Evolutionary conservation across 2,797 vertebrate genomes (phyloP).

Genomic region (Emydoidea blandingii): DNA sequence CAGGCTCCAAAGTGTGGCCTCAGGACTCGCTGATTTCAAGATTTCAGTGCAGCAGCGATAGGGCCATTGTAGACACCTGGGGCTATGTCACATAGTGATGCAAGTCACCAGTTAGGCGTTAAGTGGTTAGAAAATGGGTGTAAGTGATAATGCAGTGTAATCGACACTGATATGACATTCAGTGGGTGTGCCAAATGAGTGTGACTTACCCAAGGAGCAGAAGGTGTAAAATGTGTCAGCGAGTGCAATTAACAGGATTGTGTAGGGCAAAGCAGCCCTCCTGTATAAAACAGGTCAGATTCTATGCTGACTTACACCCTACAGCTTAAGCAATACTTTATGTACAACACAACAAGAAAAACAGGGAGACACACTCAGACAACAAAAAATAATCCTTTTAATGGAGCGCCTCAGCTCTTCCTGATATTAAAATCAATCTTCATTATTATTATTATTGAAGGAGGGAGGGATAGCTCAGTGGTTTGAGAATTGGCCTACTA

Average conservation of each 20-base stretch:
- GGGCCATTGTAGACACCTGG: background rate
- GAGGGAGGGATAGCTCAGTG: no score
- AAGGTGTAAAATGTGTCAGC: background rate
- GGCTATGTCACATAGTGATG: background rate
- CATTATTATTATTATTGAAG: conserved; percentile 49
- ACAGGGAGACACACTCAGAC: conserved; percentile 6
- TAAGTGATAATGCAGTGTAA: background rate
- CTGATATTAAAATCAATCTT: conserved; percentile 60
- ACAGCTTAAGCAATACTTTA: conserved; percentile 21
- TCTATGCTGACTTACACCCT: background rate
- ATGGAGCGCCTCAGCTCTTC: conserved; percentile 48
- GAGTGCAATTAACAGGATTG: background rate
- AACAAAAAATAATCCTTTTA: conserved; percentile 55
- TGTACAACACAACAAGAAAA: conserved; percentile 8
- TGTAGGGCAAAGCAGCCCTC: conserved; percentile 13
- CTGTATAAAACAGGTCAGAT: conserved; percentile 3
- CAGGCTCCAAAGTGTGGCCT: background rate
- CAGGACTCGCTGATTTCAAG: background rate
- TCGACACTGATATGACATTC: background rate
- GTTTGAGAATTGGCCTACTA: no score
- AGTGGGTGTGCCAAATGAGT: background rate
- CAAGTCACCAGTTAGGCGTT: background rate
- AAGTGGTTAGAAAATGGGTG: background rate
- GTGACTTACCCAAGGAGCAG: background rate
- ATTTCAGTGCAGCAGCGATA: background rate